These are phyloP conservation scores for Drosophila meridiana DNA, from an alignment of 2,888 invertebrate genomes.

Conservation along the genomic window DNA sequence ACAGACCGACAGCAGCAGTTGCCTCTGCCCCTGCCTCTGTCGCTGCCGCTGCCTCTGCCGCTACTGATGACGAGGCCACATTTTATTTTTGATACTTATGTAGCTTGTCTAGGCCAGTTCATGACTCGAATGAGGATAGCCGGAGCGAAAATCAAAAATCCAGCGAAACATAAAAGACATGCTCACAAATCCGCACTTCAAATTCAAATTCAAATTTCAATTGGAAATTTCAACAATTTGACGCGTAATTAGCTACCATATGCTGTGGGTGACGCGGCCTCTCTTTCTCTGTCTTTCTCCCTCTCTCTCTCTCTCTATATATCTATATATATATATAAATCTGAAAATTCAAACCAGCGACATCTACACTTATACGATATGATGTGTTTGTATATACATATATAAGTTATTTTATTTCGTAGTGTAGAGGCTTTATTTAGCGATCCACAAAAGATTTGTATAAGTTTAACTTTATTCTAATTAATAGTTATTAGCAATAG, in stretches of 20 bases:
- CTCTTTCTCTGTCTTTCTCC: background rate
- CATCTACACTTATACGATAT: no score
- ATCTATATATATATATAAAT: background rate
- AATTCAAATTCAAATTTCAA: slow-evolving; percentile 27
- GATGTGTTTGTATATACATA: no score
- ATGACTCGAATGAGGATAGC: slow-evolving; percentile 20
- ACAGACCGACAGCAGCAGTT: background rate
- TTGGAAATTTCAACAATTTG: slow-evolving; percentile 36
- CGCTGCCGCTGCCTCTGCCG: background rate
- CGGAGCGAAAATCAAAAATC: slow-evolving; percentile 12
- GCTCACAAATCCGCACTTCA: slow-evolving; percentile 31
- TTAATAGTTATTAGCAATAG: no score
- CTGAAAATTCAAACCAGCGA: no score
- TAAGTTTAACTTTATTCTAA: no score
- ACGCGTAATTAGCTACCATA: slow-evolving; percentile 66
- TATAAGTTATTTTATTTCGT: no score
- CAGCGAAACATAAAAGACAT: slow-evolving; percentile 43
- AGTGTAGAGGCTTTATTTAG: no score
- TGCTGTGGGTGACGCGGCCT: slow-evolving; percentile 30
- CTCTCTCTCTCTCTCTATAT: background rate
- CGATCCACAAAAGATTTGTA: no score
- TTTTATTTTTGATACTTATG: slow-evolving; percentile 42
- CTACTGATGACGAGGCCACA: slow-evolving; percentile 33
- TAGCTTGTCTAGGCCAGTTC: slow-evolving; percentile 16
- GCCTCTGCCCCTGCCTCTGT: no score